Evolutionary conservation across 2,888 invertebrate genomes (phyloP), one percentile per base, ranked within the genome.

Genomic region (Dasypolia templi): DNA sequence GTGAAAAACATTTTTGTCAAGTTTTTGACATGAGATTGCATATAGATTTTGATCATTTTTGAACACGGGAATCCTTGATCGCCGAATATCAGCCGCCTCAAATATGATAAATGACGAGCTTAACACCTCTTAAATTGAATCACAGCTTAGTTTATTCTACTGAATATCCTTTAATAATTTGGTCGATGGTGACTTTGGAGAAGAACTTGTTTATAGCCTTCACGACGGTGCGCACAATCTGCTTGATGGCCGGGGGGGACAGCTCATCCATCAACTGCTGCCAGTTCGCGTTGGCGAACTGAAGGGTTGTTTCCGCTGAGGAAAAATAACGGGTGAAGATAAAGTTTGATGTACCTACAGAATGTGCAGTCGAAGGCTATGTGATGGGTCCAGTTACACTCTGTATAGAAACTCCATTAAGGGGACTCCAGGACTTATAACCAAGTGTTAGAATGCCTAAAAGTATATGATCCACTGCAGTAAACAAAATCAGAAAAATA

Each of bases 281-380:
- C 96, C 96, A 96, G 89, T 96, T 96, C 58, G 95, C 90, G 81
- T 96, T 96, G 2, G 95, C 94, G 85, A 96, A 96, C 74, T 92
- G 87, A 19, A 93, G 86, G 0, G 96, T 96, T 0, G 95, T 93
- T 3, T 95, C 95, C 69, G 95, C 96, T 96, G 91, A 11, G 44
- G 73, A 74, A 32, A 42, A 65, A 53, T 12, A 42, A 70, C 4
- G 14, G 29, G 11, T 53, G 51, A 32, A 39, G 39, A 39, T 39
- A 5, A 32, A 22, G 32, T 56, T 56, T 32, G 11, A 56, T 56
- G 22, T 56, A 32, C 19, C 11, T 56, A 32, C 22, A 56, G 19
- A 56, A 19, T n/a, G 56, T 32, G n/a, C 11, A 49, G 32, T 49
- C 32, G 17, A n/a, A 9, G 9, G 46, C 17, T 29, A 22, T 17